These are phyloP conservation scores for Ibidorhyncha struthersii DNA, from an alignment of 2,113 vertebrate genomes.

Conservation along the genomic window DNA sequence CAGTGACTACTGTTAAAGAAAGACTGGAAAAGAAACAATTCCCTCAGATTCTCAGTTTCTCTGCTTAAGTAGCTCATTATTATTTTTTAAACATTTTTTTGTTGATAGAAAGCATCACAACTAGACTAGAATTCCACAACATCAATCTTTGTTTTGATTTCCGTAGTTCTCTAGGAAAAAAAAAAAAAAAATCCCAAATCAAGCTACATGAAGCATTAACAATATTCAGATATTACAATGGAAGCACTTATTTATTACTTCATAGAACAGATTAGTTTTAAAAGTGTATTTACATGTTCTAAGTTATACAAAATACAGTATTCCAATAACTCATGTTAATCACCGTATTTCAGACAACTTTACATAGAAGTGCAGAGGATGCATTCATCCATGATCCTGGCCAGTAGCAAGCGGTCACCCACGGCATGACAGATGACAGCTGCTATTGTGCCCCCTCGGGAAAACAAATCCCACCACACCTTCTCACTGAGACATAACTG, in stretches of 20 bases:
- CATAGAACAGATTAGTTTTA: slow-evolving; percentile 68
- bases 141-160: slow-evolving; percentile 65
- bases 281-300: slow-evolving; percentile 72
- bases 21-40: slow-evolving; percentile 15
- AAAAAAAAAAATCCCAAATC: slow-evolving; percentile 49
- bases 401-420: not conserved
- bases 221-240: slow-evolving; percentile 68
- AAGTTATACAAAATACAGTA: slow-evolving; percentile 73
- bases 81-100: slow-evolving; percentile 44
- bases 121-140: slow-evolving; percentile 67
- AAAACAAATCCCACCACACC: not conserved
- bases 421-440: not conserved
- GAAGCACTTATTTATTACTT: slow-evolving; percentile 73
- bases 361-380: slow-evolving; percentile 53
- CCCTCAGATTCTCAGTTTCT: slow-evolving; percentile 52
- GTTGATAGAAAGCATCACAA: slow-evolving; percentile 59
- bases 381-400: not conserved
- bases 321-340: slow-evolving; percentile 66
- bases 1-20: slow-evolving; percentile 20
- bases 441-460: not conserved
- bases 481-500: not conserved
- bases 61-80: slow-evolving; percentile 36
- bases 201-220: slow-evolving; percentile 70
- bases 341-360: slow-evolving; percentile 59
- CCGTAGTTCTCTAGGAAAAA: slow-evolving; percentile 46